A percentile compares a stretch with the other conserved stretches of the same genome.
Conservation (phyloP, 2,888 invertebrate species). For the Dicranocentrus wangi region DNA sequence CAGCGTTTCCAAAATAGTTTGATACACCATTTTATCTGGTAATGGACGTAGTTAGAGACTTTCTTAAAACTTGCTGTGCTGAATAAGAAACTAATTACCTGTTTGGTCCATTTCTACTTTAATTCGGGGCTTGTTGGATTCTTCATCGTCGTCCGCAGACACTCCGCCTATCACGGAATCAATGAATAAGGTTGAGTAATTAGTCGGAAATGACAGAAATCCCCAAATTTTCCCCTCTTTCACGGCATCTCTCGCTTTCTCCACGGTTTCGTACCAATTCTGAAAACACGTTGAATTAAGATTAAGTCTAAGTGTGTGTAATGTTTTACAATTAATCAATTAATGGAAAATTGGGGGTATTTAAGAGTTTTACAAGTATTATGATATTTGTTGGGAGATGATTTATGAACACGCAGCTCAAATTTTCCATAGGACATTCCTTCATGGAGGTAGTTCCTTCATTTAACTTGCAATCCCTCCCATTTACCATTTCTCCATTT, state of each 20-base stretch:
- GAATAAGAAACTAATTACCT: conserved; percentile 77
- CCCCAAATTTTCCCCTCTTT: conserved; percentile 88
- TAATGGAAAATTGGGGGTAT: not conserved
- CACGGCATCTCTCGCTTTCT: conserved; percentile 83
- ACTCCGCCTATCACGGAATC: not conserved
- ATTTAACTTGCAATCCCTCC: not conserved
- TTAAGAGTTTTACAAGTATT: not conserved
- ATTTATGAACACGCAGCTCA: not conserved
- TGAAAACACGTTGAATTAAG: not conserved
- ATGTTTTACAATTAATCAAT: not conserved
- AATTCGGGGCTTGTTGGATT: conserved; percentile 80
- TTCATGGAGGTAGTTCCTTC: too few species aligned
- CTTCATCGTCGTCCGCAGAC: not conserved
- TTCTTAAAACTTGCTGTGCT: too few species aligned
- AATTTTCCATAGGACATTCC: not conserved
- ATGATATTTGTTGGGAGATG: not conserved
- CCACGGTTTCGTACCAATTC: conserved; percentile 22
- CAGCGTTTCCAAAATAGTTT: not conserved
- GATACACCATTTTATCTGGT: not conserved
- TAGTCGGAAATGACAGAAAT: conserved; percentile 84
- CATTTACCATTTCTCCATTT: conserved; percentile 4
- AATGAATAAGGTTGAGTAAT: not conserved
- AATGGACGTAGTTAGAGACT: not conserved
- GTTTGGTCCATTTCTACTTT: conserved; percentile 94
- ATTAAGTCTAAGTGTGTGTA: not conserved